These are phyloP conservation scores for Ditylenchus dipsaci DNA, from an alignment of 1,140 invertebrate species.

Conservation along the genomic window DNA sequence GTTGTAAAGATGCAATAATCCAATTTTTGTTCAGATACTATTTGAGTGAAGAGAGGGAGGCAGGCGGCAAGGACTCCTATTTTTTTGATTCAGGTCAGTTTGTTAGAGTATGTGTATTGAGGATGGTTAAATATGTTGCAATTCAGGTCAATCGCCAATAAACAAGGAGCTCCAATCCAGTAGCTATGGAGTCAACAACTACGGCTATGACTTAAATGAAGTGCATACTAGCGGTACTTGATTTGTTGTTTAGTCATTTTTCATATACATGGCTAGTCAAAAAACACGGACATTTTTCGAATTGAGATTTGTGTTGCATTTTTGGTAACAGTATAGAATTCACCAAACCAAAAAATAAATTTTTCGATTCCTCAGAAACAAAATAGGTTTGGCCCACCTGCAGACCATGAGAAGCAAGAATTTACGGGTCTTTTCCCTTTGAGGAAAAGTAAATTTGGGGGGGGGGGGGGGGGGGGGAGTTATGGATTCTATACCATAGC, in stretches of 20 bases:
- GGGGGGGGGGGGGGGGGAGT: too few species aligned
- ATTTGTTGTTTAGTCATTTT: background rate
- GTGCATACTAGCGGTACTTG: conserved; percentile 43
- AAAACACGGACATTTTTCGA: too few species aligned
- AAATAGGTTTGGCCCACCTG: too few species aligned
- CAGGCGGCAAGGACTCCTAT: conserved; percentile 44
- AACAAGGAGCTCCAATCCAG: conserved; percentile 8
- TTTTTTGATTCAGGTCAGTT: conserved; percentile 30
- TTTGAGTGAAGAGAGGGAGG: conserved; percentile 52
- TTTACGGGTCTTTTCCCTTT: too few species aligned
- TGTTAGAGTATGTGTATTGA: conserved; percentile 1
- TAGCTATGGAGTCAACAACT: conserved; percentile 43
- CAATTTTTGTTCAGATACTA: conserved; percentile 30
- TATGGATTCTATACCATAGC: too few species aligned
- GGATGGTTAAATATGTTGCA: background rate
- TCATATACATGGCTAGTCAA: background rate
- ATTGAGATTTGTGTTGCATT: background rate
- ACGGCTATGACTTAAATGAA: conserved; percentile 55
- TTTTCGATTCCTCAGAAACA: too few species aligned
- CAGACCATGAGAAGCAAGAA: too few species aligned
- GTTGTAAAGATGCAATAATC: background rate
- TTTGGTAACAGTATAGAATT: too few species aligned
- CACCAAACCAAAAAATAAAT: too few species aligned
- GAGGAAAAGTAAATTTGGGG: too few species aligned
- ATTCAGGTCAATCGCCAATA: conserved; percentile 1